Percentiles rank a stretch among this genome's conserved stretches.
phyloP scores from a whole-genome alignment of 2,888 invertebrate species.

The Rhogogaster chlorosoma region DNA sequence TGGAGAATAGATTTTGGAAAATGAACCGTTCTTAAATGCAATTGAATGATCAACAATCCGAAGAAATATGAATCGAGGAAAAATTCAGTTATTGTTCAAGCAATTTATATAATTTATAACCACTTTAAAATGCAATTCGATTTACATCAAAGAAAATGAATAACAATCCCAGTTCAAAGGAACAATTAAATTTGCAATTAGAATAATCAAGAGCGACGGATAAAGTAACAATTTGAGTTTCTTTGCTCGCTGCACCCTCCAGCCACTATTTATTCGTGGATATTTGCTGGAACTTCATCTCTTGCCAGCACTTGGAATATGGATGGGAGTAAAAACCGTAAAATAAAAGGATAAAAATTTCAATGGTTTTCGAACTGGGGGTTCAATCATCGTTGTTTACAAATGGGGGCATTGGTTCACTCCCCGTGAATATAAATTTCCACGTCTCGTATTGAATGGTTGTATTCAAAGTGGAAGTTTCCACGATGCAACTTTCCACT shows the following conservation, averaged over 20 bases:
- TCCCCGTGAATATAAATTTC: slow-evolving; percentile 7
- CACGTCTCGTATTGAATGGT: neutral
- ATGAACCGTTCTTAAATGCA: neutral
- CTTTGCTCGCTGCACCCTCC: neutral
- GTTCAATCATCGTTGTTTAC: slow-evolving; percentile 42
- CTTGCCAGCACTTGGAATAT: slow-evolving; percentile 10
- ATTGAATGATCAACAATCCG: neutral
- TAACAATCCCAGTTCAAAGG: neutral
- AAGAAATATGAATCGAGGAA: neutral
- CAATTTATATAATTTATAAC: neutral
- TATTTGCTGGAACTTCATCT: slow-evolving; percentile 27
- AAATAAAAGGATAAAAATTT: slow-evolving; percentile 25
- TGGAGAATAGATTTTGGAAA: neutral
- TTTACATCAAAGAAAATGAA: neutral
- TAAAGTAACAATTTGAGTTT: neutral
- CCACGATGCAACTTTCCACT: neutral
- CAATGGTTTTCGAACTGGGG: slow-evolving; percentile 1
- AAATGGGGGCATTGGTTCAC: slow-evolving; percentile 34
- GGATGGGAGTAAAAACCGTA: neutral
- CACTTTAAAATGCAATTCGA: neutral
- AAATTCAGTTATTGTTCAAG: neutral
- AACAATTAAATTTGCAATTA: slow-evolving; percentile 13
- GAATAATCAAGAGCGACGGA: neutral
- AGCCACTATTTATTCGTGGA: neutral
- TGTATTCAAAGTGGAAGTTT: slow-evolving; percentile 20